Evolutionary conservation across 2,797 vertebrate species (phyloP), one percentile per base, ranked within the genome.

Genomic region (Alosa sapidissima): DNA sequence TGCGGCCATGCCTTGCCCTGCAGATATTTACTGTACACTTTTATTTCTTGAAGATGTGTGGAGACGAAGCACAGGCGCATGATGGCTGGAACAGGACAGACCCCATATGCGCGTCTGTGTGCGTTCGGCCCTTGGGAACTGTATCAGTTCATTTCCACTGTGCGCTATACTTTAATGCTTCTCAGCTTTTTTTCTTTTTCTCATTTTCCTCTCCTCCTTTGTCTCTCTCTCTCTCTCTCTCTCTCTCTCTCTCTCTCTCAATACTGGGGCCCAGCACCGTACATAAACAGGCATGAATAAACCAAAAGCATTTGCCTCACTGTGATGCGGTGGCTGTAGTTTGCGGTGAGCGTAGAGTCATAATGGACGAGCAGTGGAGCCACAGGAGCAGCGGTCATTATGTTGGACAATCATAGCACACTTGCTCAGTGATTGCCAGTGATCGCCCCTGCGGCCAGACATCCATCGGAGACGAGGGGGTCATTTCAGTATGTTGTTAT

Each of bases 1-100:
- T 65, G 87, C 72, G 78, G 41, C 47, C 82, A 87, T 84, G 84
- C 88, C 83, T 84, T 82, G 10, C 86, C 86, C 41, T n/a, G 54
- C 78, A 72, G 81, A 24, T 7, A 84, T 45, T 62, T 65, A 81
- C 10, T 65, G 52, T 86, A 48, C 60, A 4, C 41, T 45, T 78
- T 78, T 47, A 78, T 78, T 78, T 47, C 41, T 47, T 47, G 41
- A 47, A 36, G 72, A 78, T 78, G 72, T 47, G 7, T 45, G 72
- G 72, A 47, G 9, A 45, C 41, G 19, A 78, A 45, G 41, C 72
- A 47, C 72, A 47, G 13, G 7, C 41, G 21, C 72, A 78, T 72
- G 28, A 78, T 72, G 65, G 65, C 13, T 72, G 65, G 33, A 72
- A 36, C 28, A 72, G 41, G 13, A 45, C 36, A 6, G 68, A 45